phyloP scores from a whole-genome alignment of 37 sponge, comb jelly and placozoan genomes.

The Corticium candelabrum region DNA sequence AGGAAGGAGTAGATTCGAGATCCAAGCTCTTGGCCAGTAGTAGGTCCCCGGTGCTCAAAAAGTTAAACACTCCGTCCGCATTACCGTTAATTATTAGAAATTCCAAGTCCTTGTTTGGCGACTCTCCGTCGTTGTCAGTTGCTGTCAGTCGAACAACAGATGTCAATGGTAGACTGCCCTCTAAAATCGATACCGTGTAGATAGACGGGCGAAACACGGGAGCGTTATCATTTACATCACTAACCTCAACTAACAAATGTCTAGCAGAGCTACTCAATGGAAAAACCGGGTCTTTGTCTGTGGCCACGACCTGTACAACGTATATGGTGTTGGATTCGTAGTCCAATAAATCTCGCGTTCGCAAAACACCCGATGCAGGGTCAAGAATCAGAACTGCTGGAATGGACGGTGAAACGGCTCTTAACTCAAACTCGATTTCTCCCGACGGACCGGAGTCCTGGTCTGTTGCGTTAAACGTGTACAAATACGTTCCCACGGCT shows the following conservation, averaged over 20 bases:
- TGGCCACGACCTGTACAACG: not conserved
- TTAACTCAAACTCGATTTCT: not conserved
- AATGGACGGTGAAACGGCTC: not conserved
- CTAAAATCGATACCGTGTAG: conserved; percentile 28
- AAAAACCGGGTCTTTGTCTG: not conserved
- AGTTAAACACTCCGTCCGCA: not conserved
- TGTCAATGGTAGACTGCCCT: conserved; percentile 9
- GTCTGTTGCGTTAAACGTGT: not conserved
- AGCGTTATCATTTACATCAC: conserved; percentile 30
- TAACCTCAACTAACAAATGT: conserved; percentile 21
- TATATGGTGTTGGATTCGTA: conserved; percentile 1
- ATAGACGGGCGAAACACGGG: conserved; percentile 22
- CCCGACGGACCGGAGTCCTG: not conserved
- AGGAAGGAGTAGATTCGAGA: conserved; percentile 13
- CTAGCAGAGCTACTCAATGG: not conserved
- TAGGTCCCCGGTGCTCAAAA: not conserved
- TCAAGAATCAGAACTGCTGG: not conserved
- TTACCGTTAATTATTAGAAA: not conserved
- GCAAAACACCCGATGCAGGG: conserved; percentile 2
- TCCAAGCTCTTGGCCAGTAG: conserved; percentile 18
- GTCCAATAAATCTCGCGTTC: conserved; percentile 7
- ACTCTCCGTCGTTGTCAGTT: not conserved
- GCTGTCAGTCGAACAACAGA: conserved; percentile 18
- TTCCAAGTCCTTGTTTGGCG: not conserved
- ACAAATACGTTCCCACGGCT: not conserved